Percentiles rank a stretch among this genome's conserved stretches.
These are phyloP conservation scores for Drosophila glabriapex DNA, from an alignment of 2,888 invertebrate species.

Conservation along the genomic window DNA sequence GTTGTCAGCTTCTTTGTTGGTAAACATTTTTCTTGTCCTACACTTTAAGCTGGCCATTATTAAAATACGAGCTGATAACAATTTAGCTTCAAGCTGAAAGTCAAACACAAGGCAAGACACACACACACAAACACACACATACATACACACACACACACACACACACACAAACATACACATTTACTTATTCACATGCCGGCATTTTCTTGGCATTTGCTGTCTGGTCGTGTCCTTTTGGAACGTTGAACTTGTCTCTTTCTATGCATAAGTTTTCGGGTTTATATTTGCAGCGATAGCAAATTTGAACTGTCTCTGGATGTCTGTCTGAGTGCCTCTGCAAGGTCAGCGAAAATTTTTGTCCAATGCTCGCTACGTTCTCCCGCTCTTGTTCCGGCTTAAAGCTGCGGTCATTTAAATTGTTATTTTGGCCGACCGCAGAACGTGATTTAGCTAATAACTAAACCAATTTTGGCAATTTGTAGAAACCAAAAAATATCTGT, in stretches of 20 bases:
- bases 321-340: constrained; percentile 65
- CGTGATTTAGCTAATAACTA: constrained; percentile 64
- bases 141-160: constrained; percentile 33
- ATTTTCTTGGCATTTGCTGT: constrained; percentile 62
- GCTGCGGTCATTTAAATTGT: constrained; percentile 31
- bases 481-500: background rate
- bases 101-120: constrained; percentile 64
- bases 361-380: background rate
- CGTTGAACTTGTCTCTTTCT: constrained; percentile 66
- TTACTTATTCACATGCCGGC: constrained; percentile 37
- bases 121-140: constrained; percentile 24
- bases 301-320: constrained; percentile 51
- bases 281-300: constrained; percentile 55
- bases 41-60: constrained; percentile 81
- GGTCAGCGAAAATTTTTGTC: constrained; percentile 52
- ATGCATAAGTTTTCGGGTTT: constrained; percentile 48
- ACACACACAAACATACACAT: constrained; percentile 25
- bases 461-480: constrained; percentile 49
- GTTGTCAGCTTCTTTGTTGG: constrained; percentile 69
- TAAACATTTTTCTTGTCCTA: constrained; percentile 78
- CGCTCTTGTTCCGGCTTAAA: constrained; percentile 2
- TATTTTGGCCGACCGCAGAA: constrained; percentile 48
- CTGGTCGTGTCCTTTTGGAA: constrained; percentile 71
- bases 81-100: constrained; percentile 76
- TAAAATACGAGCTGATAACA: constrained; percentile 78